Evolutionary conservation across 2,888 invertebrate genomes (phyloP).

Genomic region (Eutolmus rufibarbis): DNA sequence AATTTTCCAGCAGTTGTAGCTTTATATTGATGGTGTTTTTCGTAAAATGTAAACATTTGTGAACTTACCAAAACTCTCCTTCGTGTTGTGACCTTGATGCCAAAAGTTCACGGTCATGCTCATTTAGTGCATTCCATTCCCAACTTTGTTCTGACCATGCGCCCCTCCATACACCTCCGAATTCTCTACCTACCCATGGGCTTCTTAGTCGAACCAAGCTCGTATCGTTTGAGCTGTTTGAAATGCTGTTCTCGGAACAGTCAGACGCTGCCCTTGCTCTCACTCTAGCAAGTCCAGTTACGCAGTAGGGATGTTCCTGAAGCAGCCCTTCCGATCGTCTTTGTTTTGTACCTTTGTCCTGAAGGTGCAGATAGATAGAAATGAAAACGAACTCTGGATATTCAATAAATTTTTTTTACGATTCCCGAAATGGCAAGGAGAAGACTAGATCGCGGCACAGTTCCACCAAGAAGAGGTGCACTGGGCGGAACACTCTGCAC

Average conservation of each 20-base stretch:
- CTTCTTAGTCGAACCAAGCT: slow-evolving; percentile 71
- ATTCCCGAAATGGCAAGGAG: slow-evolving; percentile 72
- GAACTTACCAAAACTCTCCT: slow-evolving; percentile 72
- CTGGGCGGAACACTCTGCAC: slow-evolving; percentile 70
- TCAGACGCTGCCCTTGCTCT: slow-evolving; percentile 60
- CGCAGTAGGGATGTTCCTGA: slow-evolving; percentile 74
- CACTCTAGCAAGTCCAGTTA: slow-evolving; percentile 75
- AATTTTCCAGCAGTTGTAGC: neutral
- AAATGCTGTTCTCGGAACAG: slow-evolving; percentile 45
- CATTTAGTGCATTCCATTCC: slow-evolving; percentile 74
- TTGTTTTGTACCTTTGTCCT: slow-evolving; percentile 60
- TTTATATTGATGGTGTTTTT: neutral
- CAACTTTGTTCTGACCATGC: slow-evolving; percentile 75
- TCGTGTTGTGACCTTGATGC: slow-evolving; percentile 70
- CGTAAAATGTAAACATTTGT: neutral
- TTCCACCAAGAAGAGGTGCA: slow-evolving; percentile 67
- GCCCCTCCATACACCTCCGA: slow-evolving; percentile 76
- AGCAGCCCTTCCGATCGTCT: slow-evolving; percentile 70
- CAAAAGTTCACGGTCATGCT: slow-evolving; percentile 70
- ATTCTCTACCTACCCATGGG: slow-evolving; percentile 61
- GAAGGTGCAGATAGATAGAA: neutral
- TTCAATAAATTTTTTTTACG: slow-evolving; percentile 60
- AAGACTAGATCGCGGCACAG: slow-evolving; percentile 74
- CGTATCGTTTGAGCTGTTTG: slow-evolving; percentile 64
- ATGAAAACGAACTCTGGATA: neutral